Percentiles rank a stretch among this genome's conserved stretches.
Evolutionary conservation across 1,140 invertebrate genomes (phyloP).

Genomic region (Drosophila cardini): DNA sequence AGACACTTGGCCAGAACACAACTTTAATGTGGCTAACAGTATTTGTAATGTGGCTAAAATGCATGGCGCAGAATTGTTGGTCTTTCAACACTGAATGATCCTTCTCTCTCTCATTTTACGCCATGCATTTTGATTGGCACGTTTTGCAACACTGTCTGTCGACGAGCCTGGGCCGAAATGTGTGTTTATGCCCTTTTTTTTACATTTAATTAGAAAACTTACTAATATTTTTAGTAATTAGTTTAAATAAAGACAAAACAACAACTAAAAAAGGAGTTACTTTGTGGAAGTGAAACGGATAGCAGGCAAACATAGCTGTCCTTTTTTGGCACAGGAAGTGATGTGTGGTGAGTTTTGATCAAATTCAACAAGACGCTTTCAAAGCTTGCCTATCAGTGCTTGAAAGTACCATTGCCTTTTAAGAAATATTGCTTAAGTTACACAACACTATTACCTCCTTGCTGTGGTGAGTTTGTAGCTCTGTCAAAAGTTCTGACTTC

Average conservation of each 20-base stretch:
- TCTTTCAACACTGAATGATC: neutral
- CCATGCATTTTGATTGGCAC: constrained; percentile 46
- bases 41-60: constrained; percentile 53
- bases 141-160: constrained; percentile 41
- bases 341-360: no score
- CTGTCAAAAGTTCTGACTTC: constrained; percentile 9
- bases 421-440: neutral
- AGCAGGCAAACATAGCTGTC: no score
- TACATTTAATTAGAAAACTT: constrained; percentile 75
- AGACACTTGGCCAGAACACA: constrained; percentile 44
- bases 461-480: constrained; percentile 7
- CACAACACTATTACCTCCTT: constrained; percentile 17
- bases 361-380: no score
- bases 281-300: no score
- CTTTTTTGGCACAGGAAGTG: no score
- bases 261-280: constrained; percentile 20
- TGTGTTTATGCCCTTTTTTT: constrained; percentile 52
- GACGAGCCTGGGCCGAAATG: constrained; percentile 52
- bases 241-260: constrained; percentile 66
- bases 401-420: no score
- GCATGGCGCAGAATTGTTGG: constrained; percentile 41
- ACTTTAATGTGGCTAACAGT: constrained; percentile 32
- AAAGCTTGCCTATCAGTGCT: no score
- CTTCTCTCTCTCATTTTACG: constrained; percentile 35
- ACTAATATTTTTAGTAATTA: constrained; percentile 78